phyloP scores from a whole-genome alignment of 2,113 vertebrate species.

The Oreochromis tanganicae region DNA sequence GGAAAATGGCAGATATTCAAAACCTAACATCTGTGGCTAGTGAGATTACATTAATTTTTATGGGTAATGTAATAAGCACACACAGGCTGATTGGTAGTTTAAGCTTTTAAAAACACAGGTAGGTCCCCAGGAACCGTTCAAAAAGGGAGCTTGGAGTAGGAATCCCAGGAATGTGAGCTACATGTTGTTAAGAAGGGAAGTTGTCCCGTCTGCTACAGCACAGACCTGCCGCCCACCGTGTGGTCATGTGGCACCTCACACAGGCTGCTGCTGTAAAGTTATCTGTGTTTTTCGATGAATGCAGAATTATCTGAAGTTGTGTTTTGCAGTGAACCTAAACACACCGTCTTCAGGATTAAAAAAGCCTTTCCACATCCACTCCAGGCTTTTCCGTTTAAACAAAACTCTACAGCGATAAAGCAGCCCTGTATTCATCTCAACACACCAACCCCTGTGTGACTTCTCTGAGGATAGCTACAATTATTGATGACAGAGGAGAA shows the following conservation, averaged over 20 bases:
- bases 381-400: neutral
- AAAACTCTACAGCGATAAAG: slow-evolving; percentile 1
- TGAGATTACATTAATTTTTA: neutral
- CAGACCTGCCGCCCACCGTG: neutral
- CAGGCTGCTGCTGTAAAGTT: neutral
- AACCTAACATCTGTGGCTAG: neutral
- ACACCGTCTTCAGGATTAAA: neutral
- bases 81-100: neutral
- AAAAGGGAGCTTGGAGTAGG: neutral
- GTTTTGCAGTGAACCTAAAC: neutral
- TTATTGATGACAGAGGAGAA: slow-evolving; percentile 66
- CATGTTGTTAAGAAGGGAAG: slow-evolving; percentile 24
- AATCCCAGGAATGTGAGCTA: slow-evolving; percentile 49
- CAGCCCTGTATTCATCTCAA: slow-evolving; percentile 27
- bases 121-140: neutral
- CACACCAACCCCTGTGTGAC: slow-evolving; percentile 34
- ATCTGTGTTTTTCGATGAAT: neutral
- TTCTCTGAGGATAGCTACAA: slow-evolving; percentile 50
- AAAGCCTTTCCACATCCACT: neutral
- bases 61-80: slow-evolving; percentile 26
- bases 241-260: neutral
- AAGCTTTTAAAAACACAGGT: neutral
- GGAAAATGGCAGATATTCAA: slow-evolving; percentile 13
- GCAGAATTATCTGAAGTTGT: neutral
- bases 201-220: slow-evolving; percentile 21